Base-by-base conservation (phyloP, 35 echinoderm and acorn worm species). In the Heliocidaris erythrogramma region DNA sequence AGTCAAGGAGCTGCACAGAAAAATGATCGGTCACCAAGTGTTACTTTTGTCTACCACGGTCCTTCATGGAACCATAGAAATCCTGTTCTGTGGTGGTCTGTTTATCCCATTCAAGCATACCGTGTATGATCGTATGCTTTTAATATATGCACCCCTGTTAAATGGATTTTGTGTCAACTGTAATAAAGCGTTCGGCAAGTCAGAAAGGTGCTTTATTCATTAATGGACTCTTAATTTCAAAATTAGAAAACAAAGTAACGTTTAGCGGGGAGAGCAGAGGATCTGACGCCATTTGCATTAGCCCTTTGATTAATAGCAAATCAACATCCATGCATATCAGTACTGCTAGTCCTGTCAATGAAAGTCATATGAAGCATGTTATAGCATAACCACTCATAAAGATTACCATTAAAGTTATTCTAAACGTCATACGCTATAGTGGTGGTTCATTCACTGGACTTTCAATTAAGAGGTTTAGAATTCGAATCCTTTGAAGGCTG, bases 181-280 rank as follows among this genome's bases (percentile, higher is more conserved):
- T n/a, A n/a, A 78, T 78, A 78, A 5, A 78, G 65, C 21, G 18
- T 78, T 78, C 65, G 27, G n/a, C 65, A 24, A n/a, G 5, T 78
- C 65, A 78, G 17, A n/a, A 78, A 78, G 65, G 65, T 78, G 65
- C 65, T 78, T n/a, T 18, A 78, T 8, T 78, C 18, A 78, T 78
- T 78, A 78, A 78, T 78, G 65, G 65, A 2, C 65, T 27, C 65
- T 17, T 78, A 78, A 78, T 27, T 21, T 78, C 2, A 27, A 78
- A 78, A 78, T 78, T 78, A 78, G 65, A 71, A 71, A 71, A 78
- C 65, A 78, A 78, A 78, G 65, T 78, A 78, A 78, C 65, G 65
- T 78, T 78, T 78, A 78, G 17, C 65, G 27, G 18, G 65, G 65
- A 78, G 18, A n/a, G 21, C 8, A 42, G 65, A 18, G n/a, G 65